Evolutionary conservation across 1,140 invertebrate species (phyloP).

Genomic region (Papilio aristodemus): DNA sequence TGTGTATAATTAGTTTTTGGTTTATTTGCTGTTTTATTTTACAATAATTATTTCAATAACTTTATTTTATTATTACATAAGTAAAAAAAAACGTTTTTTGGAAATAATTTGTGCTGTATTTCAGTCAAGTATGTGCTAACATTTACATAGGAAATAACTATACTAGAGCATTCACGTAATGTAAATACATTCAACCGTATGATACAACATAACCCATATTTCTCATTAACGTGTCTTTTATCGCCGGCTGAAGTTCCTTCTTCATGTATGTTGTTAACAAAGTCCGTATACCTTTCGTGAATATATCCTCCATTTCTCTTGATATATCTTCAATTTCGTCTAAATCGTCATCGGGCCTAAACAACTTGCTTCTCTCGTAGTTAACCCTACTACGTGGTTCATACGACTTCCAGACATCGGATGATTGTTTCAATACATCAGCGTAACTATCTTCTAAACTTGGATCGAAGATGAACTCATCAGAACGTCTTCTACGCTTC

Average conservation of each 20-base stretch:
- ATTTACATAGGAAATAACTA: no score
- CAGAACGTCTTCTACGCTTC: slow-evolving; percentile 61
- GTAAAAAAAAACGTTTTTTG: background rate
- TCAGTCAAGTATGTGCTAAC: background rate
- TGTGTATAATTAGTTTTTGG: background rate
- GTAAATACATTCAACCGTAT: slow-evolving; percentile 81
- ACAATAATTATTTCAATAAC: background rate
- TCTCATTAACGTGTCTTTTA: slow-evolving; percentile 91
- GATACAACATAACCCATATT: slow-evolving; percentile 92
- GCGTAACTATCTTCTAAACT: slow-evolving; percentile 44
- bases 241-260: slow-evolving; percentile 88
- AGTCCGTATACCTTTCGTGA: slow-evolving; percentile 88
- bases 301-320: slow-evolving; percentile 91
- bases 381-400: slow-evolving; percentile 61
- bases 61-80: background rate
- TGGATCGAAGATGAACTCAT: slow-evolving; percentile 69
- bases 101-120: slow-evolving; percentile 18
- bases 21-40: background rate
- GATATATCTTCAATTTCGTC: slow-evolving; percentile 84
- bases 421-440: slow-evolving; percentile 62
- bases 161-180: no score
- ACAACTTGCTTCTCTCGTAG: slow-evolving; percentile 74
- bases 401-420: slow-evolving; percentile 69
- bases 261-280: slow-evolving; percentile 91
- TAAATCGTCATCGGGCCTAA: slow-evolving; percentile 72